These are phyloP conservation scores for Corythucha ciliata DNA, from an alignment of 2,888 invertebrate genomes.

Conservation along the genomic window DNA sequence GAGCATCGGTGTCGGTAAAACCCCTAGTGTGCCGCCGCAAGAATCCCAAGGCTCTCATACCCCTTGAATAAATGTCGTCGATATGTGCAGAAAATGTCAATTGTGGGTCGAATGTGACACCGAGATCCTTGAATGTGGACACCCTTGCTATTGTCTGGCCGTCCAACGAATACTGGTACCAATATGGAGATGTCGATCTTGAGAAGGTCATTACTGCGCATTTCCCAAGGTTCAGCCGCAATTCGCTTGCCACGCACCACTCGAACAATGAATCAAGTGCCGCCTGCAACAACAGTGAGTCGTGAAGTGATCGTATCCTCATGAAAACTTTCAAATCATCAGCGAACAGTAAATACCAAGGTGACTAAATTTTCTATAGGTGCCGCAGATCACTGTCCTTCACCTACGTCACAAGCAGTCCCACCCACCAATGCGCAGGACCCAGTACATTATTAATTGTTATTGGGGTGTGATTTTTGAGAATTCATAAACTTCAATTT, in stretches of 20 bases:
- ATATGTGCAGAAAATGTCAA: too few species aligned
- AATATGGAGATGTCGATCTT: neutral
- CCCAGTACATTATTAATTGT: too few species aligned
- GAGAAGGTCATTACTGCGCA: neutral
- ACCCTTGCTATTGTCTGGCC: neutral
- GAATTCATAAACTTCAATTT: too few species aligned
- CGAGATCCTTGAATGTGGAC: neutral
- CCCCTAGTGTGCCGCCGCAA: constrained; percentile 1
- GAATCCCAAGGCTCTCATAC: neutral
- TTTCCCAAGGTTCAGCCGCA: neutral
- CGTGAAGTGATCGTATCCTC: neutral
- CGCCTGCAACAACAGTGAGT: neutral
- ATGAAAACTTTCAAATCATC: neutral
- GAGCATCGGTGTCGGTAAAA: neutral
- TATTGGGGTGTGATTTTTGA: too few species aligned
- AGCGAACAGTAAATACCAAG: neutral
- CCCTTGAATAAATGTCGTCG: too few species aligned
- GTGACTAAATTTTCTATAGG: too few species aligned
- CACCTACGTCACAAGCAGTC: too few species aligned
- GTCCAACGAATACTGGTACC: neutral
- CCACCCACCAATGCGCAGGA: too few species aligned
- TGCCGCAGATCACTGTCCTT: too few species aligned
- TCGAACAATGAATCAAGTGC: neutral
- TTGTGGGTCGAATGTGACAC: neutral
- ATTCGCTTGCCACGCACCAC: neutral